A percentile compares a stretch with the other conserved stretches of the same genome.
Conservation (phyloP, 1,140 invertebrate genomes). For the Zeugodacus cucurbitae region DNA sequence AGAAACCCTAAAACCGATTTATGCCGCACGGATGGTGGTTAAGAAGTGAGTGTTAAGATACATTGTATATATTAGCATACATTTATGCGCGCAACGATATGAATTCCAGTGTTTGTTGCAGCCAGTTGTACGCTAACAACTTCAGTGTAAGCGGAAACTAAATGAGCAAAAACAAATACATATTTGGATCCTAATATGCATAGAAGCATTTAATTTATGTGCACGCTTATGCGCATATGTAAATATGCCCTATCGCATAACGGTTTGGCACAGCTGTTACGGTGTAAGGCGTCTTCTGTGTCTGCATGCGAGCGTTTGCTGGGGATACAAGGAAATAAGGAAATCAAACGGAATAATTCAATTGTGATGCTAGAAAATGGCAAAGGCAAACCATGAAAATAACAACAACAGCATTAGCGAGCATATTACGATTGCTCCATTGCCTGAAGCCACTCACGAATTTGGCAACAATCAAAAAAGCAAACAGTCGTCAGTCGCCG, state of each 20-base stretch:
- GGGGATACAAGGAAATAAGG: conserved; percentile 41
- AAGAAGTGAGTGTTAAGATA: neutral
- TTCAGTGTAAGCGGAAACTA: neutral
- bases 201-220: too few relatives aligned
- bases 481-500: neutral
- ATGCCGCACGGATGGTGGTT: neutral
- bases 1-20: too few relatives aligned
- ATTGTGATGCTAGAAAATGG: conserved; percentile 50
- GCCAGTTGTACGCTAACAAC: neutral
- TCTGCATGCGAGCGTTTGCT: neutral
- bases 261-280: neutral
- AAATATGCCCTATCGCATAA: neutral
- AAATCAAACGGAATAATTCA: conserved; percentile 65
- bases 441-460: neutral
- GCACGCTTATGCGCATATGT: neutral
- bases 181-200: neutral
- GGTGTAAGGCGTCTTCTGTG: neutral
- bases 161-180: neutral
- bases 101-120: neutral
- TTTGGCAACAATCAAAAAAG: neutral
- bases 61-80: neutral
- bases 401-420: neutral
- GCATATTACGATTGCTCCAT: neutral
- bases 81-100: neutral
- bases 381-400: neutral